Base-by-base conservation (phyloP, 2,888 invertebrate genomes). In the Muschampia plurimacula region DNA sequence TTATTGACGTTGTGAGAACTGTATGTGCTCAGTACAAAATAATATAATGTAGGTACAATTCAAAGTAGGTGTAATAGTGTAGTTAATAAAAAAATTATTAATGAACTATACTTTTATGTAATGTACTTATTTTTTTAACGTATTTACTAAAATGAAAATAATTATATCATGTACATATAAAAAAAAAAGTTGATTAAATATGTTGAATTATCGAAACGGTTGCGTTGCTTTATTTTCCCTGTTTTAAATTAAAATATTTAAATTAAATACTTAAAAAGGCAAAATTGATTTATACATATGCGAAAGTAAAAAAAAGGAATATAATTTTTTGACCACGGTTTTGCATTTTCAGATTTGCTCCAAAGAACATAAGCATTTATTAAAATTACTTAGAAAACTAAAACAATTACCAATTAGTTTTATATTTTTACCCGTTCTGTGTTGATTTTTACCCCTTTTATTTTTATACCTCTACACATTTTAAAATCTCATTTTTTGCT, bases 291-390 rank as follows among this genome's bases (percentile, higher is more conserved):
- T 4, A 49, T 76, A 76, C 15, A 1, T 15, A 22, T n/a, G 22
- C n/a, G 10, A 32, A 59, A 59, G 32, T 7, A 59, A 13, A 32
- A 3, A 22, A 55, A 3, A 22, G 1, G 5, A 44, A 44, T 46
- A 39, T 32, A 12, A 32, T 13, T 13, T 12, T 15, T 71, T 62
- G 49, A 72, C 41, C 15, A 55, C 79, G n/a, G 12, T 63, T 36
- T 65, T 70, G 59, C 75, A 80, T 79, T 82, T 92, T 92, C 94
- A 94, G 94, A 93, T 94, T 94, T 83, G 93, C 89, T 79, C 94
- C 94, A 81, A 93, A 93, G 90, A 93, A 93, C 86, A 90, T 94
- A 84, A 93, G 92, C 82, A 94, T 94, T 82, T 94, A 85, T 83
- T 94, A 85, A 89, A 66, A 59, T 57, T 57, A 7, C n/a, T 1